These are phyloP conservation scores for Hepsetus odoe DNA, from an alignment of 2,113 vertebrate species.

Conservation along the genomic window DNA sequence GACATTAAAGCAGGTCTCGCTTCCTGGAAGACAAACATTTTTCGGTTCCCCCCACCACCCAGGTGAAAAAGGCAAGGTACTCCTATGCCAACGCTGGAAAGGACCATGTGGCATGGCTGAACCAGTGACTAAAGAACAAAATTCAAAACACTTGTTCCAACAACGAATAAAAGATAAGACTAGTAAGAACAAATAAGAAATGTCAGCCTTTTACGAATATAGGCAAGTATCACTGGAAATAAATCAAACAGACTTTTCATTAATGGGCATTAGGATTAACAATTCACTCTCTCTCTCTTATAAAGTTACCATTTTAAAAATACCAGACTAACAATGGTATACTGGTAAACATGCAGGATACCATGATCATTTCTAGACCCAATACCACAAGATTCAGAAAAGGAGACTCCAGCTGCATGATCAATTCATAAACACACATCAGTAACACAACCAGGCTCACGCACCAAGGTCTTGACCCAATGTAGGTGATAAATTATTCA, in stretches of 20 bases:
- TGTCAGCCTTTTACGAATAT: no score
- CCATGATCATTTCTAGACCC: neutral
- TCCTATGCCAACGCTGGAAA: neutral
- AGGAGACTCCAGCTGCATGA: neutral
- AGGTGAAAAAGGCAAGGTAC: neutral
- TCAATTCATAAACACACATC: neutral
- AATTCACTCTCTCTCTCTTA: neutral
- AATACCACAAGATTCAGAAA: neutral
- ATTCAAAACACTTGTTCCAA: neutral
- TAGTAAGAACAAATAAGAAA: neutral
- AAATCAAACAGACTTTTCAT: no score
- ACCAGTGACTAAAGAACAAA: neutral
- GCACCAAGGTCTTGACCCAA: neutral
- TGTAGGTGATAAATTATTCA: conserved; percentile 15
- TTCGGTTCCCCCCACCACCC: no score
- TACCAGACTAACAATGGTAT: neutral
- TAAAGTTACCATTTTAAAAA: neutral
- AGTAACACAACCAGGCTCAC: neutral
- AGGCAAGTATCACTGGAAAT: no score
- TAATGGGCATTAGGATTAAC: no score
- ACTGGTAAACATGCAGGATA: neutral
- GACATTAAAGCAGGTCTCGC: neutral
- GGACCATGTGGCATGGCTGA: neutral
- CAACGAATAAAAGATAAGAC: neutral
- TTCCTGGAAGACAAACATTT: no score